phyloP scores from a whole-genome alignment of 2,113 vertebrate genomes.

The Sinocyclocheilus anophthalmus region DNA sequence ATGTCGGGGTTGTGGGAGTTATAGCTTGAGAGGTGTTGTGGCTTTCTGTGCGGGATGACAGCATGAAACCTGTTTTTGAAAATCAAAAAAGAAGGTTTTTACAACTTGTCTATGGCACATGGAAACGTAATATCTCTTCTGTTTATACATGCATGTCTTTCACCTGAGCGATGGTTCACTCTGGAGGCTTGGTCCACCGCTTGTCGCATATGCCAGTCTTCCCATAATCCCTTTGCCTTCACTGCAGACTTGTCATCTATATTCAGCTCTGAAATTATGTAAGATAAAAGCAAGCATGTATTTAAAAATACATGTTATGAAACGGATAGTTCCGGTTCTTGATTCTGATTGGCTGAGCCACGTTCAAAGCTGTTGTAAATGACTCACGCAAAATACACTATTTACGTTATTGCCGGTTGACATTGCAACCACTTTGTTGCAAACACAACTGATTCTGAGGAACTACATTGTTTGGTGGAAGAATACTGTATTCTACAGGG shows the following conservation, averaged over 20 bases:
- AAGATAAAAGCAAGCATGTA: not conserved
- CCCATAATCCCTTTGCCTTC: slow-evolving; percentile 81
- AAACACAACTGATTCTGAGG: too few species aligned
- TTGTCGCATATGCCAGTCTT: slow-evolving; percentile 82
- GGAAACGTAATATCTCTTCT: not conserved
- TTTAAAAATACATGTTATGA: not conserved
- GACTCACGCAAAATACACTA: too few species aligned
- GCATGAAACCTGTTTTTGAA: slow-evolving; percentile 79
- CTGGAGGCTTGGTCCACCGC: slow-evolving; percentile 71
- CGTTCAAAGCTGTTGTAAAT: too few species aligned
- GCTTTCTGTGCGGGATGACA: slow-evolving; percentile 82
- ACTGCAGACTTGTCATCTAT: slow-evolving; percentile 77
- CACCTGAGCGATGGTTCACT: slow-evolving; percentile 78
- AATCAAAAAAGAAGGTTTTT: not conserved
- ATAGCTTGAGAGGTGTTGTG: slow-evolving; percentile 85
- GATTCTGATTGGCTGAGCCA: too few species aligned
- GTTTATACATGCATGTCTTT: not conserved
- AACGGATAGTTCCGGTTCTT: too few species aligned
- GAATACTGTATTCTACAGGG: too few species aligned
- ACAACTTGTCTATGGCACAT: not conserved
- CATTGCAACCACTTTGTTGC: too few species aligned
- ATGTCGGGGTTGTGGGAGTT: slow-evolving; percentile 90
- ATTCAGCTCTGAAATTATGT: slow-evolving; percentile 67
- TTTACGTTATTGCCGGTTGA: too few species aligned
- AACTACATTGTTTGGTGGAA: too few species aligned